These are phyloP conservation scores for Carcinoscorpius rotundicauda DNA, from an alignment of 1,140 invertebrate species.

Conservation along the genomic window DNA sequence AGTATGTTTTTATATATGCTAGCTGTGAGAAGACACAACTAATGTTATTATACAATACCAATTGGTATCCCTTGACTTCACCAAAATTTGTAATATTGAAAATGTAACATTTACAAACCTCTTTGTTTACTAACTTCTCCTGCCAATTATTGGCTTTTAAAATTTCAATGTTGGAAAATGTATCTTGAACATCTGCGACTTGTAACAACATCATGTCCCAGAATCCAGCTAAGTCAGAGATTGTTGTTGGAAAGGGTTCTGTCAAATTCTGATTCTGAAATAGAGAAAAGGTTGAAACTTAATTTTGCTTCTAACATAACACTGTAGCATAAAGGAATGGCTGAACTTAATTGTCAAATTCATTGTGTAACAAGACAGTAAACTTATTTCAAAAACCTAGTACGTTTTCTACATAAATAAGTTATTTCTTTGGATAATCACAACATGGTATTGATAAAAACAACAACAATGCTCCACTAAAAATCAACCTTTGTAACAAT, in stretches of 20 bases:
- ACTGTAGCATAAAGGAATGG: too few species aligned
- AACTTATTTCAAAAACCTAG: too few species aligned
- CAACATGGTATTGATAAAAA: too few species aligned
- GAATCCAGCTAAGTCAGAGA: conserved; percentile 81
- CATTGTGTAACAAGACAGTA: too few species aligned
- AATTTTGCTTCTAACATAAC: too few species aligned
- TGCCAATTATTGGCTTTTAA: neutral
- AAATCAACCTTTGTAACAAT: too few species aligned
- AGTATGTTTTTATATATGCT: too few species aligned
- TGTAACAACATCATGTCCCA: conserved; percentile 95
- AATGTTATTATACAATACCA: neutral
- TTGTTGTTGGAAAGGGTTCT: conserved; percentile 74
- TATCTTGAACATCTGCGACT: conserved; percentile 60
- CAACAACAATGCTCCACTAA: too few species aligned
- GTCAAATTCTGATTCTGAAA: conserved; percentile 49
- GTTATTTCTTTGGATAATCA: too few species aligned
- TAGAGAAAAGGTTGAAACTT: conserved; percentile 8
- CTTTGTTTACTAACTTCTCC: neutral
- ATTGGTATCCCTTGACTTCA: neutral
- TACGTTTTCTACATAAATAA: too few species aligned
- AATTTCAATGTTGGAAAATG: conserved; percentile 42
- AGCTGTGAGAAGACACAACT: neutral
- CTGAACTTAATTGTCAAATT: too few species aligned
- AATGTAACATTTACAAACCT: neutral
- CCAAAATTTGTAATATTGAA: neutral